These are phyloP conservation scores for Heteromurus nitidus DNA, from an alignment of 2,888 invertebrate genomes.

Conservation along the genomic window DNA sequence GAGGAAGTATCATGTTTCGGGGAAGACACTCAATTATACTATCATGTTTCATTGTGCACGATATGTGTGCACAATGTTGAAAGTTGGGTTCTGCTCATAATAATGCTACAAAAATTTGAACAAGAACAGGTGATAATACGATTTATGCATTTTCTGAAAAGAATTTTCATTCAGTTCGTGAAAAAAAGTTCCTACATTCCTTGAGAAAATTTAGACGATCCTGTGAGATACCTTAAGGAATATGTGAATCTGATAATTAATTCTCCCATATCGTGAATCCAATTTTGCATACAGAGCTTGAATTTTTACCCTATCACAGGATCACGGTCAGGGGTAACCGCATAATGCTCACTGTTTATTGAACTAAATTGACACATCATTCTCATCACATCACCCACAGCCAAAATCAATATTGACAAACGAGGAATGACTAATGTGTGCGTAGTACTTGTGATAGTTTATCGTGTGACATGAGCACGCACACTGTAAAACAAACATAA, in stretches of 20 bases:
- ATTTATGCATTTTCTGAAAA: not conserved
- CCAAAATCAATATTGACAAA: slow-evolving; percentile 35
- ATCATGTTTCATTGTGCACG: slow-evolving; percentile 39
- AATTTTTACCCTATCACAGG: too few species aligned
- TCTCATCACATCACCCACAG: slow-evolving; percentile 4
- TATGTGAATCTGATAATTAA: not conserved
- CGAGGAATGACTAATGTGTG: slow-evolving; percentile 6
- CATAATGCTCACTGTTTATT: slow-evolving; percentile 14
- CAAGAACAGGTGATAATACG: slow-evolving; percentile 2
- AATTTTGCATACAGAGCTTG: too few species aligned
- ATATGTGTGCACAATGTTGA: not conserved
- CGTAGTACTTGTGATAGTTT: too few species aligned
- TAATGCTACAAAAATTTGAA: not conserved
- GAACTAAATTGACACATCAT: slow-evolving; percentile 4
- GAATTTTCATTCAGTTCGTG: not conserved
- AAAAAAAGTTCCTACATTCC: not conserved
- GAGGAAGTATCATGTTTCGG: slow-evolving; percentile 61
- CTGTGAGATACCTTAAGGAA: not conserved
- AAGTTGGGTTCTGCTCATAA: too few species aligned
- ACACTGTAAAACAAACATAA: too few species aligned
- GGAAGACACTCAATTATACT: slow-evolving; percentile 61
- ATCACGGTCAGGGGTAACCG: slow-evolving; percentile 46
- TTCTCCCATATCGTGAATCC: slow-evolving; percentile 27
- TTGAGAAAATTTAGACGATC: not conserved
- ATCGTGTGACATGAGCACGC: too few species aligned